phyloP scores from a whole-genome alignment of 2,113 vertebrate species.

The Tachysurus vachellii region DNA sequence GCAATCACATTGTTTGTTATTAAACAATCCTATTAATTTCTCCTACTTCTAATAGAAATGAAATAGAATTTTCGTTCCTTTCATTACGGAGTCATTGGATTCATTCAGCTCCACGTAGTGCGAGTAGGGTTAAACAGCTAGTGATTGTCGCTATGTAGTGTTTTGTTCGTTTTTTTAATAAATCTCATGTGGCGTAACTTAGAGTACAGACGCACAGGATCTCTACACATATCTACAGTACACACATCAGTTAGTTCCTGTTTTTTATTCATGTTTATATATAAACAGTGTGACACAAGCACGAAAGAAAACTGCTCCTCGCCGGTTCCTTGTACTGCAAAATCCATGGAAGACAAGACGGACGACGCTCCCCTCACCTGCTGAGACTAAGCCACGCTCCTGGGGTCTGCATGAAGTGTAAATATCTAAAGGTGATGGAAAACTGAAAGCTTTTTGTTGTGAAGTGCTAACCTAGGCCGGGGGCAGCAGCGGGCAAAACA shows the following conservation, averaged over 20 bases:
- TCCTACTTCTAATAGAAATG: background rate
- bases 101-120: background rate
- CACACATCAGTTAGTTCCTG: too few relatives aligned
- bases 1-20: background rate
- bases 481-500: too few relatives aligned
- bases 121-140: background rate
- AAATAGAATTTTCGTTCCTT: background rate
- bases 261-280: background rate
- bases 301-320: too few relatives aligned
- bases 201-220: background rate
- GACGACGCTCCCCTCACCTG: too few relatives aligned
- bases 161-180: background rate
- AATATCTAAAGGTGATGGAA: too few relatives aligned
- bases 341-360: too few relatives aligned
- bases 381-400: too few relatives aligned
- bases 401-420: too few relatives aligned
- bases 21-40: constrained; percentile 1
- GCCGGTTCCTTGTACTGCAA: too few relatives aligned
- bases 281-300: too few relatives aligned
- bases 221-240: background rate
- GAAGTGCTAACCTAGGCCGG: too few relatives aligned
- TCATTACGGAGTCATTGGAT: background rate
- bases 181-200: background rate
- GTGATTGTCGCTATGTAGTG: background rate
- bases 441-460: too few relatives aligned